Evolutionary conservation across 2,113 vertebrate species (phyloP).

Genomic region (Malurus elegans): DNA sequence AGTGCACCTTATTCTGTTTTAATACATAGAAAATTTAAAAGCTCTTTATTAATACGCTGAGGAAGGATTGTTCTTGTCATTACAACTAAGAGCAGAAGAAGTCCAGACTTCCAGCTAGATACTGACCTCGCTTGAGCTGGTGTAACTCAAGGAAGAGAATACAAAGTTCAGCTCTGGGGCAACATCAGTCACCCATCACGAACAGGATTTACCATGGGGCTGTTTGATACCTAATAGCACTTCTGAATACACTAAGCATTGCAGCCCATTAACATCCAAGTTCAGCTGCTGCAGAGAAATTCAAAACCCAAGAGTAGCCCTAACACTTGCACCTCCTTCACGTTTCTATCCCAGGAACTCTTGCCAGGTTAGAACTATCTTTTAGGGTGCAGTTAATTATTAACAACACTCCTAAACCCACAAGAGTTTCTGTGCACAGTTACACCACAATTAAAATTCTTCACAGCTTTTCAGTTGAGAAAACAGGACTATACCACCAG

Average conservation of each 20-base stretch:
- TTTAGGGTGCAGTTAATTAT: background rate
- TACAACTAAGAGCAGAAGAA: background rate
- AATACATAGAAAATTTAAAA: background rate
- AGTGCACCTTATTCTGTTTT: background rate
- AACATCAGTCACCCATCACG: background rate
- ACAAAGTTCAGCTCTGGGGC: background rate
- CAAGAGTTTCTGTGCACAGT: background rate
- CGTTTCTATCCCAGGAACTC: background rate
- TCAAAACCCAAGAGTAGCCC: background rate
- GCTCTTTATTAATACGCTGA: background rate
- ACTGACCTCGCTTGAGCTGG: background rate
- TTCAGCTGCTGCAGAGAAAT: conserved; percentile 7
- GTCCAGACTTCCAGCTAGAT: background rate
- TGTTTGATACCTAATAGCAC: background rate
- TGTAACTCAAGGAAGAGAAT: background rate
- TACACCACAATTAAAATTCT: background rate
- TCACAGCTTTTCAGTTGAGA: background rate
- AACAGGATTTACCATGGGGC: background rate
- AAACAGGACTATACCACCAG: background rate
- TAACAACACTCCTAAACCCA: background rate
- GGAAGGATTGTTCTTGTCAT: background rate
- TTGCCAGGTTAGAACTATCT: background rate
- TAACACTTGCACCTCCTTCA: background rate
- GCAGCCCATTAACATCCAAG: background rate
- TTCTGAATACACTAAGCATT: background rate